Conservation (phyloP, 2,888 invertebrate genomes). For the Matsumyia berberina region DNA sequence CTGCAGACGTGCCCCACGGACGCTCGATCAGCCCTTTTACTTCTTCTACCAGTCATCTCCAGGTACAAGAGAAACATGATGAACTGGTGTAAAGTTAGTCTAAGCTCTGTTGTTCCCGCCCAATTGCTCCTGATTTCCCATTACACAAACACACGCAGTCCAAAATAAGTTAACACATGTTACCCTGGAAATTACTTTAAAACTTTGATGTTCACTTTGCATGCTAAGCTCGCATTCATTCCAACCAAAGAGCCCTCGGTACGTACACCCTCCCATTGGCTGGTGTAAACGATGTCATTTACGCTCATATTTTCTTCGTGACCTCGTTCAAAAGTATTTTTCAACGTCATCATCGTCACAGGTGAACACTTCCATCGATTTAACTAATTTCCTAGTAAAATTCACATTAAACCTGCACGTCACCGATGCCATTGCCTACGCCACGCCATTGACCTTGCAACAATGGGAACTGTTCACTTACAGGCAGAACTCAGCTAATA, state of each 20-base stretch:
- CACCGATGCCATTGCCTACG: not conserved
- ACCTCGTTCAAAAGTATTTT: conserved; percentile 59
- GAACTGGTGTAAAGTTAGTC: too few species aligned
- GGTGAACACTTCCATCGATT: conserved; percentile 52
- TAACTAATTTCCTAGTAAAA: conserved; percentile 48
- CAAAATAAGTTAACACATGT: too few species aligned
- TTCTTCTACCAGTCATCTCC: too few species aligned
- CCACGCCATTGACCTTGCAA: conserved; percentile 60
- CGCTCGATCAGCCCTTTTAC: too few species aligned
- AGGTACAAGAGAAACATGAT: too few species aligned
- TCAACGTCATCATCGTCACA: conserved; percentile 24
- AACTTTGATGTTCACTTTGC: conserved; percentile 28
- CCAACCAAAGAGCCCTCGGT: not conserved
- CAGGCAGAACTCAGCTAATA: conserved; percentile 45
- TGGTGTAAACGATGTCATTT: conserved; percentile 56
- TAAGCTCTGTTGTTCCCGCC: too few species aligned
- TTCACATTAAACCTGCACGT: conserved; percentile 32
- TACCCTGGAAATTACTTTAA: not conserved
- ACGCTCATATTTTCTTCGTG: conserved; percentile 57
- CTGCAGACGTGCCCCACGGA: too few species aligned
- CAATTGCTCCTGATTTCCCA: too few species aligned
- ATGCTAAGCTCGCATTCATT: conserved; percentile 20
- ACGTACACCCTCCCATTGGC: conserved; percentile 12
- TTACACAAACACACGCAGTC: too few species aligned
- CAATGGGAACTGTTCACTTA: conserved; percentile 36